A percentile compares a stretch with the other conserved stretches of the same genome.
These are phyloP conservation scores for Myotis brandtii DNA, from an alignment of 2,113 vertebrate species.

Conservation along the genomic window DNA sequence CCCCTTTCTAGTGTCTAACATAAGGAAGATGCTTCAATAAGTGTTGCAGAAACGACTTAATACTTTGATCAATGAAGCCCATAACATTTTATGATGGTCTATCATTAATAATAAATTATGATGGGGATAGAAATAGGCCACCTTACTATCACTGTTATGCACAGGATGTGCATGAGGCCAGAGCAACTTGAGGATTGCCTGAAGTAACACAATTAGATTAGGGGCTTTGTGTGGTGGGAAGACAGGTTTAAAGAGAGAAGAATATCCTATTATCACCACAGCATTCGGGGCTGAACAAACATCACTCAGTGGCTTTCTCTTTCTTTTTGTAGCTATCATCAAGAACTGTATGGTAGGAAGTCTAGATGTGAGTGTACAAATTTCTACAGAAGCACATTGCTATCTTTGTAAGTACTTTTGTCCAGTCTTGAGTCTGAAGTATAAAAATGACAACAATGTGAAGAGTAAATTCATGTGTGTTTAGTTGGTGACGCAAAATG, in stretches of 20 bases:
- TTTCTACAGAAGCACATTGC: neutral
- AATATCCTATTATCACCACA: neutral
- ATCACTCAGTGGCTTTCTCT: neutral
- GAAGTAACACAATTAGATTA: neutral
- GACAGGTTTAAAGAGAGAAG: neutral
- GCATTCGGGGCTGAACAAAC: neutral
- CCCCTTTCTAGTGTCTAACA: neutral
- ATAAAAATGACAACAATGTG: constrained; percentile 17
- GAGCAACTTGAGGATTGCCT: neutral
- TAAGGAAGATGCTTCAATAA: constrained; percentile 24
- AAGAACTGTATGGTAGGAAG: neutral
- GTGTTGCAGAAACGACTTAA: constrained; percentile 41
- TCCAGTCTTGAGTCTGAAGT: neutral
- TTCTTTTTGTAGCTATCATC: neutral
- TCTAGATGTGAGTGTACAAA: neutral
- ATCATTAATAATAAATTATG: constrained; percentile 52
- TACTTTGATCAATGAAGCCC: neutral
- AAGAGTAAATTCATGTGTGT: neutral
- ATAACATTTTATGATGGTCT: neutral
- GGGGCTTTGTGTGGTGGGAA: neutral
- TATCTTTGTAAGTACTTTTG: neutral
- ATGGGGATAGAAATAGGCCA: neutral
- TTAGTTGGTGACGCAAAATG: neutral
- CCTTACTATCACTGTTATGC: neutral
- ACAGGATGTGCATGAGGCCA: neutral